These are phyloP conservation scores for Leptopterna dolabrata DNA, from an alignment of 2,888 invertebrate species.

Conservation along the genomic window DNA sequence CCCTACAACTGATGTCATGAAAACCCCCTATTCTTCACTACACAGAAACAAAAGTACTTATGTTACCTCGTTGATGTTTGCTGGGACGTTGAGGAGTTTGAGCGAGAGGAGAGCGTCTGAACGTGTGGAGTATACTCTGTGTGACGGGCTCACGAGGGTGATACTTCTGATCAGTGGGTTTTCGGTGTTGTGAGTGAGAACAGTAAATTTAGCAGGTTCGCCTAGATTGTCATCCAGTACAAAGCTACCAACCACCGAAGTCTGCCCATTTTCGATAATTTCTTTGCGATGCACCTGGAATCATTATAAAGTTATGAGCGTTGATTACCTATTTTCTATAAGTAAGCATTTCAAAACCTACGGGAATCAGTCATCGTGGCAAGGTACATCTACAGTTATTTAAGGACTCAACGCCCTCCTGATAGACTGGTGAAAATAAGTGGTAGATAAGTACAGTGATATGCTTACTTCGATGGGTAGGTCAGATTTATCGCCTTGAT, in stretches of 20 bases:
- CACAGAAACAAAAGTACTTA: too few relatives aligned
- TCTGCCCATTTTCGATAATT: slow-evolving; percentile 68
- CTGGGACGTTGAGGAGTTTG: slow-evolving; percentile 70
- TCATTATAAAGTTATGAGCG: too few relatives aligned
- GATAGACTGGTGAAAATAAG: too few relatives aligned
- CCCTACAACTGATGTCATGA: too few relatives aligned
- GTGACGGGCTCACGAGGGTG: slow-evolving; percentile 70
- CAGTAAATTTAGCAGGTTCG: slow-evolving; percentile 70
- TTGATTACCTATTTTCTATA: too few relatives aligned
- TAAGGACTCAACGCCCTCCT: too few relatives aligned
- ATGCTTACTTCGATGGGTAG: slow-evolving; percentile 68
- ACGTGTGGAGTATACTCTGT: slow-evolving; percentile 68
- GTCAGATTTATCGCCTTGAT: slow-evolving; percentile 68
- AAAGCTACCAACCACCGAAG: slow-evolving; percentile 70
- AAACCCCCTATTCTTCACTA: too few relatives aligned
- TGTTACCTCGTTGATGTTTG: slow-evolving; percentile 69
- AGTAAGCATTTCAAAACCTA: too few relatives aligned
- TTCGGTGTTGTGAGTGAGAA: slow-evolving; percentile 70
- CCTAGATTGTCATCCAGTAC: slow-evolving; percentile 70
- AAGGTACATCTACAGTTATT: too few relatives aligned
- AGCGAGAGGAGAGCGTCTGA: slow-evolving; percentile 70
- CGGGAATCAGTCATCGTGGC: too few relatives aligned
- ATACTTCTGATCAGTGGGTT: slow-evolving; percentile 70
- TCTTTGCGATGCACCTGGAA: slow-evolving; percentile 69
- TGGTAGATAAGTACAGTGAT: too few relatives aligned